Percentiles rank a stretch among this genome's conserved stretches.
Evolutionary conservation across 2,888 invertebrate genomes (phyloP).

Genomic region (Xanthia togata): DNA sequence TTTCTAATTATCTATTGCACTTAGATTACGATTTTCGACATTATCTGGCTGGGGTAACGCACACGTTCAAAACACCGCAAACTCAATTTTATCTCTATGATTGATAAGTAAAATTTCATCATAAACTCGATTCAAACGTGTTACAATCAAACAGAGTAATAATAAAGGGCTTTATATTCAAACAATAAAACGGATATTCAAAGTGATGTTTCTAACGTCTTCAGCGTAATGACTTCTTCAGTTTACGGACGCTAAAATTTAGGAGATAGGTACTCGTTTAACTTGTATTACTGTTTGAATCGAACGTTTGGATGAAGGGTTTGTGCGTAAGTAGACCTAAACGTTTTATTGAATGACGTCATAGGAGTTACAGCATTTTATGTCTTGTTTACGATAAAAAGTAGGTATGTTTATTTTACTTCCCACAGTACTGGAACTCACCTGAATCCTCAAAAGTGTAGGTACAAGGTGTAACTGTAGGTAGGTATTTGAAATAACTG

Average conservation of each 20-base stretch:
- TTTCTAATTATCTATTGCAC: too few relatives aligned
- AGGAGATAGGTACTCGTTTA: conserved; percentile 80
- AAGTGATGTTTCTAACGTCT: conserved; percentile 82
- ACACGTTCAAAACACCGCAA: conserved; percentile 57
- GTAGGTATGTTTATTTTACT: background rate
- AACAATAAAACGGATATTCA: conserved; percentile 87
- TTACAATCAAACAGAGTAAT: conserved; percentile 83
- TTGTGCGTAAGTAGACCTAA: conserved; percentile 53
- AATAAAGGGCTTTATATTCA: conserved; percentile 86
- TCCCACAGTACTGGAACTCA: background rate
- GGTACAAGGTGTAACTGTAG: background rate
- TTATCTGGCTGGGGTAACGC: too few relatives aligned
- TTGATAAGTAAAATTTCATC: conserved; percentile 74
- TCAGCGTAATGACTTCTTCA: conserved; percentile 83
- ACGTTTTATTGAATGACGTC: conserved; percentile 58
- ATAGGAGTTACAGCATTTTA: conserved; percentile 34
- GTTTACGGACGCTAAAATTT: conserved; percentile 85
- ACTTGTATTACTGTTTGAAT: conserved; percentile 77
- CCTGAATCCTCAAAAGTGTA: background rate
- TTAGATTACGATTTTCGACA: too few relatives aligned
- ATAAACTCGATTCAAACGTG: conserved; percentile 80
- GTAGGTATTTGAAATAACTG: background rate
- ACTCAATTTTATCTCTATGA: conserved; percentile 60
- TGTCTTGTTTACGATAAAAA: conserved; percentile 31
- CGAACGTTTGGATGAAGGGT: conserved; percentile 58